Conservation (phyloP, 2,888 invertebrate species). For the Caenorhabditis sp. region DNA sequence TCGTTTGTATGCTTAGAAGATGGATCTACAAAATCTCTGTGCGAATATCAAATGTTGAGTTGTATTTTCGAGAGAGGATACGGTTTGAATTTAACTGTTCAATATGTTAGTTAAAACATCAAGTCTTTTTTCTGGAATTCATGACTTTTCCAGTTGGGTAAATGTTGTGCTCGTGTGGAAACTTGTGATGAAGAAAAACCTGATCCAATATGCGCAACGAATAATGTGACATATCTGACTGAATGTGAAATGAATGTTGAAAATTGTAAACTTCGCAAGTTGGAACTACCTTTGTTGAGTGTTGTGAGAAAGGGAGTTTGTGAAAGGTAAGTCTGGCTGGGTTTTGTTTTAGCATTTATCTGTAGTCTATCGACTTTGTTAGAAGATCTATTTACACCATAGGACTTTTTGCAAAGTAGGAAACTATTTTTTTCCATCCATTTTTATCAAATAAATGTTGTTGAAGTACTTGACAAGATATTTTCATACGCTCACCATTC, state of each 20-base stretch:
- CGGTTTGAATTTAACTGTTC: conserved; percentile 63
- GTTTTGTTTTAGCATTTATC: too few species aligned
- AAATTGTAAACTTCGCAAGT: conserved; percentile 45
- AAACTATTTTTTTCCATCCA: too few species aligned
- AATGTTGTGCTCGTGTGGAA: conserved; percentile 55
- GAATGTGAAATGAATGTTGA: conserved; percentile 47
- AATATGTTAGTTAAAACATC: conserved; percentile 50
- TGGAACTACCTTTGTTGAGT: conserved; percentile 41
- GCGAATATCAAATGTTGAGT: conserved; percentile 67
- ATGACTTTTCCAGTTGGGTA: conserved; percentile 30
- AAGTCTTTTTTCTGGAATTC: background rate
- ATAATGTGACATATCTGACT: conserved; percentile 56
- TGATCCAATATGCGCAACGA: conserved; percentile 60
- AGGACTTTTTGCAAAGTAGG: too few species aligned
- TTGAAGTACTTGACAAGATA: too few species aligned
- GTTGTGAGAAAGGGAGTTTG: conserved; percentile 30
- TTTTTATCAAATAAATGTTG: too few species aligned
- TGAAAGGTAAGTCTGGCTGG: conserved; percentile 16
- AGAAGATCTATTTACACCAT: too few species aligned
- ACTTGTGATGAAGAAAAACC: conserved; percentile 45
- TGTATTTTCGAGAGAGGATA: conserved; percentile 64
- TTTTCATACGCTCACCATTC: too few species aligned
- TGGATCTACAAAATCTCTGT: conserved; percentile 58
- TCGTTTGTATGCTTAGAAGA: conserved; percentile 64
- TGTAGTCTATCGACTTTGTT: background rate